Evolutionary conservation across 23 tunicate species (phyloP).

Genomic region (Halocynthia roretzi): DNA sequence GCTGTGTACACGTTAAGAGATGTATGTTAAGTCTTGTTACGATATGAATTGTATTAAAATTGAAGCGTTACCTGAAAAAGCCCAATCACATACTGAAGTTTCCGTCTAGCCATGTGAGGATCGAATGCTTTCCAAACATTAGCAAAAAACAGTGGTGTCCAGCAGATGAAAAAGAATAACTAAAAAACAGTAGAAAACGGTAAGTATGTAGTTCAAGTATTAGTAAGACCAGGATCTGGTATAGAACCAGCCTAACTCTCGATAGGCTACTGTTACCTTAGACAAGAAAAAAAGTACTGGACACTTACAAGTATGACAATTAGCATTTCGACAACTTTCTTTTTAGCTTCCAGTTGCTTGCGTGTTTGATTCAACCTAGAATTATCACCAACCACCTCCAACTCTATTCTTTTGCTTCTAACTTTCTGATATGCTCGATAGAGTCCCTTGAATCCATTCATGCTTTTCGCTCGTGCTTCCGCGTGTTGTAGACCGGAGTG

Average conservation of each 20-base stretch:
- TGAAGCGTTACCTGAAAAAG: neutral
- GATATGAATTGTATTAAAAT: neutral
- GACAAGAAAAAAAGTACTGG: too few species aligned
- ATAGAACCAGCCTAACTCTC: too few species aligned
- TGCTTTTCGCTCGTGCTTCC: neutral
- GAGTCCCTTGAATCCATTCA: neutral
- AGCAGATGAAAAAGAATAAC: conserved; percentile 22
- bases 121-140: conserved; percentile 19
- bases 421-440: neutral
- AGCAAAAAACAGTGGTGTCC: conserved; percentile 17
- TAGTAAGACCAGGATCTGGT: neutral
- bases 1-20: conserved; percentile 3
- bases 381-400: neutral
- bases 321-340: conserved; percentile 36
- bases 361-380: conserved; percentile 24
- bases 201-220: neutral
- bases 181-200: neutral
- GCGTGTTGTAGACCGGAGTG: neutral
- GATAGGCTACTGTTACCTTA: too few species aligned
- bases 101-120: neutral
- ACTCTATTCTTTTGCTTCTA: neutral
- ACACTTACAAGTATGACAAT: conserved; percentile 36
- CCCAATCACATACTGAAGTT: neutral
- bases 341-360: conserved; percentile 25
- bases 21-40: neutral